Percentiles rank a stretch among this genome's conserved stretches.
Conservation (phyloP, 1,140 invertebrate genomes). For the Cryptotermes secundus region DNA sequence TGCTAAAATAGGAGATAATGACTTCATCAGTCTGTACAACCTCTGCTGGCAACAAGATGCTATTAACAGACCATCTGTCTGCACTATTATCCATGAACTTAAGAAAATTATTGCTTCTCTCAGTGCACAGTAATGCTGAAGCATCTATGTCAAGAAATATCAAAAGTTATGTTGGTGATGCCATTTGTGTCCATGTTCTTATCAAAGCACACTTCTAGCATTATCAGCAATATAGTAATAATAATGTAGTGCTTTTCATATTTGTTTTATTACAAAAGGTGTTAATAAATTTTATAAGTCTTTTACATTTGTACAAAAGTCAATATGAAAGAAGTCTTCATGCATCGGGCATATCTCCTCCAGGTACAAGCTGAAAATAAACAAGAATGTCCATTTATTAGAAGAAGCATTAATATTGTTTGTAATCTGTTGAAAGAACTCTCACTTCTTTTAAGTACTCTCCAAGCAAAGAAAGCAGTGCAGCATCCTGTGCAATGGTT, state of each 20-base stretch:
- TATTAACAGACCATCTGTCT: constrained; percentile 40
- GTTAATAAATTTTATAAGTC: neutral
- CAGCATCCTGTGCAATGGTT: too few species aligned
- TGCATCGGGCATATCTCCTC: constrained; percentile 66
- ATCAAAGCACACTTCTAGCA: too few species aligned
- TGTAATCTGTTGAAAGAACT: too few species aligned
- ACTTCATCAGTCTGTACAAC: constrained; percentile 46
- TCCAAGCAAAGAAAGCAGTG: too few species aligned
- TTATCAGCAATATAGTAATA: too few species aligned
- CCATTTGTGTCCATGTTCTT: too few species aligned
- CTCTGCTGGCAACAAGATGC: constrained; percentile 45
- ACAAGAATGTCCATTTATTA: constrained; percentile 24
- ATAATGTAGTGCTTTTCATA: too few species aligned
- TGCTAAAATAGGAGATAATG: constrained; percentile 40
- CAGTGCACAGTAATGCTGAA: too few species aligned
- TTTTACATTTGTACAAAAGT: neutral
- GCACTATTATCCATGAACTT: neutral
- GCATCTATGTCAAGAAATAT: too few species aligned
- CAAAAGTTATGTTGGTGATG: too few species aligned
- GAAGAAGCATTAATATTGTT: too few species aligned
- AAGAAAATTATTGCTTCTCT: neutral
- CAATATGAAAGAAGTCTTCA: constrained; percentile 39
- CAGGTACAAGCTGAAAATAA: constrained; percentile 64
- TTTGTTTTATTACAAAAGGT: neutral
- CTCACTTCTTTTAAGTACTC: too few species aligned